phyloP scores from a whole-genome alignment of 2,888 invertebrate genomes.

The Apamea epomidion region DNA sequence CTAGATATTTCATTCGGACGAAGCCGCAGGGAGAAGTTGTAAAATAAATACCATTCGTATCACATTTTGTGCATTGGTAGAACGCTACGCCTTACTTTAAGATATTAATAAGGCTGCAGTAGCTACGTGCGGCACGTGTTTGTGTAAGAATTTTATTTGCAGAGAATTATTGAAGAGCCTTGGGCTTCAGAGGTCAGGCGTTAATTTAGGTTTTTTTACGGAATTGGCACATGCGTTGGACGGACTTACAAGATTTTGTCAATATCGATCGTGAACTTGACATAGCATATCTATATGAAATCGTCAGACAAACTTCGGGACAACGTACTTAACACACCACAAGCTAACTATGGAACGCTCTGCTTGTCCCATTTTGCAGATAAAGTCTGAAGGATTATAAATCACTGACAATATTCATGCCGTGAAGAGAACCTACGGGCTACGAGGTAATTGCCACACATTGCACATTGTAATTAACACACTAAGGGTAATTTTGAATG shows the following conservation, averaged over 20 bases:
- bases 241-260: neutral
- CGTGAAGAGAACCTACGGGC: too few species aligned
- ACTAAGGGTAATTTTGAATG: too few species aligned
- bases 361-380: neutral
- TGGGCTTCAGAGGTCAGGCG: slow-evolving; percentile 10
- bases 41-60: neutral
- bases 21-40: too few species aligned
- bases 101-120: slow-evolving; percentile 28
- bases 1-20: too few species aligned
- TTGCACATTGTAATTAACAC: too few species aligned
- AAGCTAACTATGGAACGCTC: neutral
- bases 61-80: neutral
- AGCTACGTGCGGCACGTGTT: slow-evolving; percentile 27
- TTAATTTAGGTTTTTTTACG: slow-evolving; percentile 19
- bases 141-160: slow-evolving; percentile 32
- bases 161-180: slow-evolving; percentile 43
- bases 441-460: too few species aligned
- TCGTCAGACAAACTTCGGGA: neutral
- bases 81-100: slow-evolving; percentile 10
- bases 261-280: neutral
- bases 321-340: neutral
- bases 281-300: neutral
- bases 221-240: neutral
- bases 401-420: too few species aligned
- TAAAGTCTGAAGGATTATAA: neutral